Evolutionary conservation across 2,888 invertebrate species (phyloP).

Genomic region (Drosophila neutralis): DNA sequence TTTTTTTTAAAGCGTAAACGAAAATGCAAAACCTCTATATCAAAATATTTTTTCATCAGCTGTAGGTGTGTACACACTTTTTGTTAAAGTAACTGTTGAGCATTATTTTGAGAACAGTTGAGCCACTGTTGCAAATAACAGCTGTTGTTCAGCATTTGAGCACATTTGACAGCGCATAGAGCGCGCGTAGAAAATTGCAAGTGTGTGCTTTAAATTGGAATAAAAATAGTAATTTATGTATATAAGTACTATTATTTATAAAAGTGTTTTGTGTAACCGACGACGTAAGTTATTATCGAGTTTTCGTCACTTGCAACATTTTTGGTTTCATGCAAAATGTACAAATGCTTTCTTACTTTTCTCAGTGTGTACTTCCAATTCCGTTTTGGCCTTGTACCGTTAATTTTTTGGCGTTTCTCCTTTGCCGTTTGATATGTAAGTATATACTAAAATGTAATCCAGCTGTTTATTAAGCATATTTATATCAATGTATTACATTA

Average conservation of each 20-base stretch:
- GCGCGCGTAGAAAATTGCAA: too few relatives aligned
- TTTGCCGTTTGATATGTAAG: neutral
- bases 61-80: too few relatives aligned
- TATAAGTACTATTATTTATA: too few relatives aligned
- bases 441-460: neutral
- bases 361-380: conserved; percentile 1
- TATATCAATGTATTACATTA: neutral
- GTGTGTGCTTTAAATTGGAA: too few relatives aligned
- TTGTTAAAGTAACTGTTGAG: too few relatives aligned
- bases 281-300: too few relatives aligned
- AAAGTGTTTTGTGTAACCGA: too few relatives aligned
- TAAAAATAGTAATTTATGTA: too few relatives aligned
- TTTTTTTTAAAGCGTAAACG: too few relatives aligned
- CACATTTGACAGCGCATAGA: neutral
- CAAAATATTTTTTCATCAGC: neutral
- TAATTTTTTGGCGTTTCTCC: neutral
- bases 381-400: conserved; percentile 3
- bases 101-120: too few relatives aligned
- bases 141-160: neutral
- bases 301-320: neutral
- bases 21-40: neutral
- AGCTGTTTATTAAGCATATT: neutral
- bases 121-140: neutral
- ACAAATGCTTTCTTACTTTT: conserved; percentile 42
- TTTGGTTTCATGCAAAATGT: conserved; percentile 63